A percentile compares a stretch with the other conserved stretches of the same genome.
Conservation (phyloP, 2,888 invertebrate genomes). For the Caenorhabditis imperialis region DNA sequence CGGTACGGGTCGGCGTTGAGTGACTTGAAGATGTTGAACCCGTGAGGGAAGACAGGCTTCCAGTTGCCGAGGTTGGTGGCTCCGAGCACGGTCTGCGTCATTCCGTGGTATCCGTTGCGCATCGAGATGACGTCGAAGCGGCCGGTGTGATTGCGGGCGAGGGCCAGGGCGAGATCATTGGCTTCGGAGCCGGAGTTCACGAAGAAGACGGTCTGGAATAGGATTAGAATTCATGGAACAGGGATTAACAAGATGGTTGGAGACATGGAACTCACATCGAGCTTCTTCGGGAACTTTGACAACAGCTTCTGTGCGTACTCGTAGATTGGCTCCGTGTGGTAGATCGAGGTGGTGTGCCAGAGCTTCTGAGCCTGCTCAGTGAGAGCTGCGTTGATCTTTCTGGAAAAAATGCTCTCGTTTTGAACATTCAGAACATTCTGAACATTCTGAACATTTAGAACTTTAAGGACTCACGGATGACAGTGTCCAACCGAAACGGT, state of each 20-base stretch:
- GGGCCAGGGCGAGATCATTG: slow-evolving; percentile 91
- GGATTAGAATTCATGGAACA: background rate
- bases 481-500: slow-evolving; percentile 97
- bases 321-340: slow-evolving; percentile 90
- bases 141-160: slow-evolving; percentile 89
- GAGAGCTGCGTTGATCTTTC: slow-evolving; percentile 88
- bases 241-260: background rate
- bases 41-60: slow-evolving; percentile 81
- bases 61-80: slow-evolving; percentile 87
- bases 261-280: slow-evolving; percentile 83
- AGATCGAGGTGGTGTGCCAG: slow-evolving; percentile 94
- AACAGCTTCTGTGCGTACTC: slow-evolving; percentile 90
- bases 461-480: slow-evolving; percentile 85
- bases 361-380: slow-evolving; percentile 86
- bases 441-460: background rate
- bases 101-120: slow-evolving; percentile 91
- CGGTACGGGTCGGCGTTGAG: slow-evolving; percentile 92
- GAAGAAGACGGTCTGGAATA: slow-evolving; percentile 87
- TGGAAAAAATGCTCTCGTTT: too few species aligned
- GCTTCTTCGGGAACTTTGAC: slow-evolving; percentile 87
- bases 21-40: slow-evolving; percentile 81
- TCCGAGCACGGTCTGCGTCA: slow-evolving; percentile 88
- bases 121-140: slow-evolving; percentile 87
- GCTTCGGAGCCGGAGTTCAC: slow-evolving; percentile 98
- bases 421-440: background rate